Conservation (phyloP, 2,888 invertebrate species). For the Tromatobia lineatoria region DNA sequence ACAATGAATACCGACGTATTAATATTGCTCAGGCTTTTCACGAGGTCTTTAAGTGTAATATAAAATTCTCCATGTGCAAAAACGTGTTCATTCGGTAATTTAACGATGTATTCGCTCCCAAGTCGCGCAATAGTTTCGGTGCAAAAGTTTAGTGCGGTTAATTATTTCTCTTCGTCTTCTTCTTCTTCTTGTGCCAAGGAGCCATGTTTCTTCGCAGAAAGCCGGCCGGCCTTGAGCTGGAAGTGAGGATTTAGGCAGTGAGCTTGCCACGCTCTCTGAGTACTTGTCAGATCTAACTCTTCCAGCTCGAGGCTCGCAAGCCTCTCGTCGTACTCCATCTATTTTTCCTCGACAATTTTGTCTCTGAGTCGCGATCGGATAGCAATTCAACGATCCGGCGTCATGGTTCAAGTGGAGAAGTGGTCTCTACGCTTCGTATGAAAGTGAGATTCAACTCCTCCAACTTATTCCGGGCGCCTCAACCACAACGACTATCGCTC, state of each 20-base stretch:
- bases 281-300: slow-evolving; percentile 91
- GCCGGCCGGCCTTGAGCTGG: slow-evolving; percentile 87
- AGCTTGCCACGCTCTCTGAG: slow-evolving; percentile 73
- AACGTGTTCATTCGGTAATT: slow-evolving; percentile 16
- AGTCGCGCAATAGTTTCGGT: slow-evolving; percentile 41
- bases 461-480: slow-evolving; percentile 88
- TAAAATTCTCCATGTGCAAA: not conserved
- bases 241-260: slow-evolving; percentile 89
- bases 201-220: slow-evolving; percentile 19
- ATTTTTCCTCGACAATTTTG: slow-evolving; percentile 39
- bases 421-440: slow-evolving; percentile 88
- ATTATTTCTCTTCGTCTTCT: not conserved
- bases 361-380: slow-evolving; percentile 27
- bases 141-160: slow-evolving; percentile 42
- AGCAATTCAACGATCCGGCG: slow-evolving; percentile 67
- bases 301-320: slow-evolving; percentile 88
- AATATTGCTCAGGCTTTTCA: not conserved
- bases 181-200: slow-evolving; percentile 20
- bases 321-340: slow-evolving; percentile 65
- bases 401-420: slow-evolving; percentile 88
- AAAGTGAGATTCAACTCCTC: slow-evolving; percentile 93
- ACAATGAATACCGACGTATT: not conserved
- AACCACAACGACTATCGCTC: slow-evolving; percentile 61
- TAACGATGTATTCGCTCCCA: slow-evolving; percentile 4
- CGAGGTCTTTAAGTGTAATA: not conserved